Percentiles rank a stretch among this genome's conserved stretches.
Evolutionary conservation across 2,888 invertebrate species (phyloP).

Genomic region (Crossocerus cetratus): DNA sequence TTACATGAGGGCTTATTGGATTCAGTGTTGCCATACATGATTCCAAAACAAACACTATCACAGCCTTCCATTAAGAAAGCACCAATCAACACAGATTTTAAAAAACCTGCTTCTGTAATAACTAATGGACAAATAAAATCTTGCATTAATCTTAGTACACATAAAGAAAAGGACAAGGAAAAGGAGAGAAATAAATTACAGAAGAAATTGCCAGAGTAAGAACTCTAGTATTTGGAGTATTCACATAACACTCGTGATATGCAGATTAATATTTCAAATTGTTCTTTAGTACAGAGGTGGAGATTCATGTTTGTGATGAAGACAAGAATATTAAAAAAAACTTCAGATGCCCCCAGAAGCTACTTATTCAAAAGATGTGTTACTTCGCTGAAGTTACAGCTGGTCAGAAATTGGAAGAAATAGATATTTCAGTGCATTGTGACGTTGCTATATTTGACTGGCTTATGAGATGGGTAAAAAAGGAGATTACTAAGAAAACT

Average conservation of each 20-base stretch:
- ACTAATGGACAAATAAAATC: constrained; percentile 53
- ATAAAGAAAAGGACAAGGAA: constrained; percentile 49
- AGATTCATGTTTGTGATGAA: constrained; percentile 97
- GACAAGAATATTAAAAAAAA: constrained; percentile 92
- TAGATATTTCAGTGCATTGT: constrained; percentile 98
- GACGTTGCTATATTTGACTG: constrained; percentile 97
- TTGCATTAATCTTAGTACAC: constrained; percentile 4
- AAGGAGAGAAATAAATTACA: constrained; percentile 64
- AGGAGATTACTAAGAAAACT: constrained; percentile 82
- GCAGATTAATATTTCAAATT: constrained; percentile 6
- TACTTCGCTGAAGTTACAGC: constrained; percentile 95
- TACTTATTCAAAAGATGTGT: constrained; percentile 94
- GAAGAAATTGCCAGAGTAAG: constrained; percentile 69
- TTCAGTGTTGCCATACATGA: constrained; percentile 88
- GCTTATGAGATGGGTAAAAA: constrained; percentile 97
- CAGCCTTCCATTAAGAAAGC: constrained; percentile 80
- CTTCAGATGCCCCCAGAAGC: constrained; percentile 91
- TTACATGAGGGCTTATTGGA: constrained; percentile 90
- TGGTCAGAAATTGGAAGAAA: constrained; percentile 89
- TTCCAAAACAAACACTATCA: constrained; percentile 81
- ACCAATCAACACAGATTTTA: constrained; percentile 75
- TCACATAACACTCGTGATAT: constrained; percentile 22
- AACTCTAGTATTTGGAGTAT: constrained; percentile 23
- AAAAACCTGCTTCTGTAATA: constrained; percentile 78
- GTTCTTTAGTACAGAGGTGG: constrained; percentile 84